Percentiles rank a stretch among this genome's conserved stretches.
phyloP scores from a whole-genome alignment of 2,113 vertebrate species.

The Thryonomys swinderianus region DNA sequence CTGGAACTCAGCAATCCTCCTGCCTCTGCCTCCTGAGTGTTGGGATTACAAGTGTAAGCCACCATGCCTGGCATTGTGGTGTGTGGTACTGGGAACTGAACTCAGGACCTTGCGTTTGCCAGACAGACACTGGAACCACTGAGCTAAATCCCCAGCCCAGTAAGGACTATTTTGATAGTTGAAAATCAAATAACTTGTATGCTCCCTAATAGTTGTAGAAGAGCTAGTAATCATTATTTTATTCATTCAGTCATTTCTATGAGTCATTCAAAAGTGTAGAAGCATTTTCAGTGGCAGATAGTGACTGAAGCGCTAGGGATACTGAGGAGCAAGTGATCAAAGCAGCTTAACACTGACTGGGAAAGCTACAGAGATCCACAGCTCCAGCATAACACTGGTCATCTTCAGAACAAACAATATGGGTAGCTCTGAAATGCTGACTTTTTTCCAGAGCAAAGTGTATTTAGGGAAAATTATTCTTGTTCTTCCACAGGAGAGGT shows the following conservation, averaged over 20 bases:
- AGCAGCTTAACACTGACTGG: background rate
- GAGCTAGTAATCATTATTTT: background rate
- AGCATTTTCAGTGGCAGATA: background rate
- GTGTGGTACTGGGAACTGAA: no score
- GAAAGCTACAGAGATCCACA: background rate
- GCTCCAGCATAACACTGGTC: background rate
- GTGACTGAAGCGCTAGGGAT: background rate
- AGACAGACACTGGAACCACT: no score
- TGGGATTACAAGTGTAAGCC: no score
- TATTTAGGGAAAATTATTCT: background rate
- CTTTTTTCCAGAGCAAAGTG: background rate
- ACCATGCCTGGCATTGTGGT: no score
- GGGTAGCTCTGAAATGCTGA: background rate
- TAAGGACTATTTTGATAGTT: background rate
- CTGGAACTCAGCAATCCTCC: no score
- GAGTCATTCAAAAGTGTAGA: slow-evolving; percentile 22
- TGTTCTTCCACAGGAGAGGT: background rate
- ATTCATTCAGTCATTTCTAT: background rate
- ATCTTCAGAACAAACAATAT: slow-evolving; percentile 15
- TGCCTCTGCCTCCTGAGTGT: no score
- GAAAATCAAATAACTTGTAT: background rate
- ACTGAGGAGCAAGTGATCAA: background rate
- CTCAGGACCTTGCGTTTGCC: no score
- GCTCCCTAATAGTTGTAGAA: background rate
- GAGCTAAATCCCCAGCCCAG: no score